A percentile compares a stretch with the other conserved stretches of the same genome.
Evolutionary conservation across 2,113 vertebrate species (phyloP).

Genomic region (Opisthocomus hoazin): DNA sequence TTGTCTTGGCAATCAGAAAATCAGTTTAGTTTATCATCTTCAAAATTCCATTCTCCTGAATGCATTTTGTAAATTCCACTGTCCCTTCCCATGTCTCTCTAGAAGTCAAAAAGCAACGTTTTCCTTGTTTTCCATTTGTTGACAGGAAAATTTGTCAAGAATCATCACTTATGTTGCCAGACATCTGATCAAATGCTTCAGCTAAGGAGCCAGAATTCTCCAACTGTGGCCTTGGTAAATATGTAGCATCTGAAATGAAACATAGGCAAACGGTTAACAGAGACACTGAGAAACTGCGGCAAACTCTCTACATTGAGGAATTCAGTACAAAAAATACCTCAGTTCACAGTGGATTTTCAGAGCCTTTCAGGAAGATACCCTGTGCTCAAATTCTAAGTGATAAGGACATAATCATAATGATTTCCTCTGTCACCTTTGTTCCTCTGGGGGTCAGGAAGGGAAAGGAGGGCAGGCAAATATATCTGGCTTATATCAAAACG

Average conservation of each 20-base stretch:
- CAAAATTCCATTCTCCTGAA: slow-evolving; percentile 1
- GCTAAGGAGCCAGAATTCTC: slow-evolving; percentile 43
- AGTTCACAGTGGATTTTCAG: slow-evolving; percentile 10
- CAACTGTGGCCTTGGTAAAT: not conserved
- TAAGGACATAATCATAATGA: not conserved
- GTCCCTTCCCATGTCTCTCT: slow-evolving; percentile 53
- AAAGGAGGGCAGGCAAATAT: not conserved
- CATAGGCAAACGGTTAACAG: slow-evolving; percentile 39
- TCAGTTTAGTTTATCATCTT: slow-evolving; percentile 56
- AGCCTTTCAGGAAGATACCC: slow-evolving; percentile 36
- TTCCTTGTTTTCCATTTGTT: slow-evolving; percentile 45
- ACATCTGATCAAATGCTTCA: slow-evolving; percentile 40
- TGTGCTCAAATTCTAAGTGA: not conserved
- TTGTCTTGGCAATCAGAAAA: slow-evolving; percentile 53
- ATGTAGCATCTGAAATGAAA: slow-evolving; percentile 57
- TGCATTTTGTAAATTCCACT: slow-evolving; percentile 38
- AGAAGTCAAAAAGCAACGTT: slow-evolving; percentile 49
- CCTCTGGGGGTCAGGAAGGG: not conserved
- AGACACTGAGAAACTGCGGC: not conserved
- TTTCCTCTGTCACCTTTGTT: not conserved
- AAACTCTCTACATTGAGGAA: not conserved
- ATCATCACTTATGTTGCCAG: slow-evolving; percentile 34
- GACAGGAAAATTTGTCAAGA: slow-evolving; percentile 50
- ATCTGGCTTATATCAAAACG: not conserved
- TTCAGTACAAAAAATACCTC: not conserved